Conservation (phyloP, 2,797 vertebrate species). For the Chanos chanos region DNA sequence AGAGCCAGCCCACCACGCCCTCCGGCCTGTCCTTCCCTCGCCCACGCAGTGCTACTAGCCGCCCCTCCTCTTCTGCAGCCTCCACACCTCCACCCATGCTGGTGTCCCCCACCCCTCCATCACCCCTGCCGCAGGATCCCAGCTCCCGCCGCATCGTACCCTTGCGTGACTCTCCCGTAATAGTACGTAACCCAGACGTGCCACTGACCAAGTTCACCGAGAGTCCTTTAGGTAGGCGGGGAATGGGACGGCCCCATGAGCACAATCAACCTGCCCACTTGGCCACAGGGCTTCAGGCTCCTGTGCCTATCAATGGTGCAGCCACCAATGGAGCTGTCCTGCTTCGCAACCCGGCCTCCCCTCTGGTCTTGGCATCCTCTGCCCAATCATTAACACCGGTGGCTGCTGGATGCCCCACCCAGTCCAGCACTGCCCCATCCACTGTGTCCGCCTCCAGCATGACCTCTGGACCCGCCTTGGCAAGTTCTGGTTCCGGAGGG, state of each 20-base stretch:
- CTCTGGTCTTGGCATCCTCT: conserved; percentile 73
- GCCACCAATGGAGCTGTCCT: conserved; percentile 73
- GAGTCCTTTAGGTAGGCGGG: conserved; percentile 61
- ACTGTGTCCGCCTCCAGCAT: conserved; percentile 50
- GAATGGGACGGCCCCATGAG: conserved; percentile 64
- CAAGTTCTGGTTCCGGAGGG: conserved; percentile 63
- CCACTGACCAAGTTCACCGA: conserved; percentile 75
- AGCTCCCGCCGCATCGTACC: conserved; percentile 81
- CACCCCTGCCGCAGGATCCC: conserved; percentile 81
- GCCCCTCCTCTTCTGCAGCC: conserved; percentile 77
- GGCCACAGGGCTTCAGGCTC: conserved; percentile 68
- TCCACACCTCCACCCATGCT: conserved; percentile 83
- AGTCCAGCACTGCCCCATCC: conserved; percentile 53
- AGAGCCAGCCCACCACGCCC: conserved; percentile 73
- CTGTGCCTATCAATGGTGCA: conserved; percentile 81
- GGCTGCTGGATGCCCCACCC: conserved; percentile 54
- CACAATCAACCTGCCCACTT: conserved; percentile 63
- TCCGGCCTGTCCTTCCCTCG: conserved; percentile 68
- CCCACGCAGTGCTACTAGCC: conserved; percentile 69
- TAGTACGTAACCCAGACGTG: conserved; percentile 89
- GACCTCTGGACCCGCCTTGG: conserved; percentile 47
- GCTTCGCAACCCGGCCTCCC: conserved; percentile 69
- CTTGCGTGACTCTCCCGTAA: conserved; percentile 86
- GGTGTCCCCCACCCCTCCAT: conserved; percentile 83
- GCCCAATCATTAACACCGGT: conserved; percentile 65